Conservation (phyloP, 2,797 vertebrate species). For the Tolypeutes matacus region DNA sequence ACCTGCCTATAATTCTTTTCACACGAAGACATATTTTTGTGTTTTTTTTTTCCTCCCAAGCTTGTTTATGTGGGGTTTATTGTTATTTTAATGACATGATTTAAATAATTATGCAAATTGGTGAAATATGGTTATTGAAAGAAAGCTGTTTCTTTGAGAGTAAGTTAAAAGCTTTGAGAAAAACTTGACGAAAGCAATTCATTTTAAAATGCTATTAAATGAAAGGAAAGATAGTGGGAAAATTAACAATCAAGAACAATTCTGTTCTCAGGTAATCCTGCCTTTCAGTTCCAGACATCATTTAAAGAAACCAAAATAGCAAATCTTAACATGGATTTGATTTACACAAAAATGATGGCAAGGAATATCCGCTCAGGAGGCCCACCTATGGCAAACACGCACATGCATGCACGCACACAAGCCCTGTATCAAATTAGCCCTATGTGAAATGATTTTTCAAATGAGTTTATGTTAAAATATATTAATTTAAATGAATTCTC, state of each 20-base stretch:
- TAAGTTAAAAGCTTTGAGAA: not conserved
- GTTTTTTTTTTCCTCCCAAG: not conserved
- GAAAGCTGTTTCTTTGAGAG: not conserved
- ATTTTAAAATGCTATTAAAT: conserved; percentile 2
- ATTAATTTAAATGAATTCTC: not conserved
- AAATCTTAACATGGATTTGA: not conserved
- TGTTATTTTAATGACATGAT: not conserved
- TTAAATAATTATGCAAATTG: not conserved
- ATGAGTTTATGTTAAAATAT: not conserved
- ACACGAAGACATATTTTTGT: not conserved
- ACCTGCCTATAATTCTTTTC: not conserved
- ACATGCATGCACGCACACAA: not conserved
- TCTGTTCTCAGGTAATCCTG: not conserved
- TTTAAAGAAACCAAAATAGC: conserved; percentile 16
- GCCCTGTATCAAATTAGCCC: not conserved
- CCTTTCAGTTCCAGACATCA: not conserved
- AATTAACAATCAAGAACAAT: not conserved
- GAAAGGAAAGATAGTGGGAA: not conserved
- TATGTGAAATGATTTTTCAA: not conserved
- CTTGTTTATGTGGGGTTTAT: not conserved
- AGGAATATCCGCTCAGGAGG: not conserved
- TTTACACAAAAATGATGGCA: not conserved
- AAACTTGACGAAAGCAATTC: not conserved
- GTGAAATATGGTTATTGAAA: not conserved
- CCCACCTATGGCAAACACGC: not conserved